These are phyloP conservation scores for Drosophila dives DNA, from an alignment of 2,888 invertebrate species.

Conservation along the genomic window DNA sequence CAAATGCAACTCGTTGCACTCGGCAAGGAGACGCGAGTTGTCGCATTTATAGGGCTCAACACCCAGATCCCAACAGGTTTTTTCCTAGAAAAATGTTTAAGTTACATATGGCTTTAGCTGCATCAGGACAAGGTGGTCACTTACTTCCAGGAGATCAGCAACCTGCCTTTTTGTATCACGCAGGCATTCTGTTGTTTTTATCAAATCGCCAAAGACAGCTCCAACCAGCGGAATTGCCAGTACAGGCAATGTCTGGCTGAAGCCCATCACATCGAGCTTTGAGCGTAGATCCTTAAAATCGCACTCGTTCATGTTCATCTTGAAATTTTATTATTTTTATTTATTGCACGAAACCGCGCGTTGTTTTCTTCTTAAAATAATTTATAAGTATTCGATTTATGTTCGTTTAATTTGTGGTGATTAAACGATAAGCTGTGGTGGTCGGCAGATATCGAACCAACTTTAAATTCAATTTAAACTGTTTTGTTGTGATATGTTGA, in stretches of 20 bases:
- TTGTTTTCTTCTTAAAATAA: constrained; percentile 34
- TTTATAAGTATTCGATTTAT: constrained; percentile 15
- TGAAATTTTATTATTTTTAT: constrained; percentile 8
- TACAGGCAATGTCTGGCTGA: constrained; percentile 90
- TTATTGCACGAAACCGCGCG: constrained; percentile 36
- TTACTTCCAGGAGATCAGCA: constrained; percentile 88
- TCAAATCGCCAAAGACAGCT: constrained; percentile 91
- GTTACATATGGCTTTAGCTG: not conserved
- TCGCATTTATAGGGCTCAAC: constrained; percentile 93
- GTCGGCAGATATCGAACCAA: constrained; percentile 25
- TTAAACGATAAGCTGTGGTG: constrained; percentile 22
- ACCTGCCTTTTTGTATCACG: constrained; percentile 93
- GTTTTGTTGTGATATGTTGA: not conserved
- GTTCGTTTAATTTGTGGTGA: constrained; percentile 29
- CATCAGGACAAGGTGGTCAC: not conserved
- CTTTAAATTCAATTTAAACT: not conserved
- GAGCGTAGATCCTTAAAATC: constrained; percentile 85
- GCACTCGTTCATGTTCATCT: constrained; percentile 70
- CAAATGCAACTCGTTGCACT: constrained; percentile 90
- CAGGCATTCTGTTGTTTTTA: constrained; percentile 94
- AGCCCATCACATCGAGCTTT: constrained; percentile 93
- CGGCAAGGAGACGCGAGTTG: constrained; percentile 90
- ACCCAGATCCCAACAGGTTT: constrained; percentile 89
- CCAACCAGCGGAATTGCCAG: constrained; percentile 93
- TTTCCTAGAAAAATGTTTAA: constrained; percentile 86